Conservation (phyloP, 2,888 invertebrate species). For the Agonopterix arenella region DNA sequence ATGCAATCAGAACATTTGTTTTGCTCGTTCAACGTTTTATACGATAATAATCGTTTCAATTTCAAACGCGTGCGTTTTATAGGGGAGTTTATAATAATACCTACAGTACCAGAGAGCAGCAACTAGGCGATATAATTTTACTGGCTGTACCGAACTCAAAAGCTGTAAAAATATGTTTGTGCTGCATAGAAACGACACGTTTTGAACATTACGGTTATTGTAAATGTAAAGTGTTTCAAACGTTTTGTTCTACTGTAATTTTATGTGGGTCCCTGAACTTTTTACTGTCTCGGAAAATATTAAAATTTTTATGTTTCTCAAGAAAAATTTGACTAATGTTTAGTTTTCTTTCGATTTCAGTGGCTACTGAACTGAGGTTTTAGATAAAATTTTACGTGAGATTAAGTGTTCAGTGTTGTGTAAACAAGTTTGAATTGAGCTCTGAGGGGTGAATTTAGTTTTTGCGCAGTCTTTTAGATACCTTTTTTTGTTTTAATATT, state of each 20-base stretch:
- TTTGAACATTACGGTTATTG: conserved; percentile 6
- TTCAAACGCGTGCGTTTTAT: conserved; percentile 2
- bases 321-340: too few relatives aligned
- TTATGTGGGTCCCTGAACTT: background rate
- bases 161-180: conserved; percentile 8
- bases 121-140: conserved; percentile 5
- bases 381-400: too few relatives aligned
- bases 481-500: too few relatives aligned
- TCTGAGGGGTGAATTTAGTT: too few relatives aligned
- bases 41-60: conserved; percentile 1
- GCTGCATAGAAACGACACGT: conserved; percentile 5
- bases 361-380: too few relatives aligned
- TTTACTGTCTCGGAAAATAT: background rate
- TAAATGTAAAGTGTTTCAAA: background rate
- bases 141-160: conserved; percentile 3
- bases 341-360: too few relatives aligned
- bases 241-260: background rate
- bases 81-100: conserved; percentile 2
- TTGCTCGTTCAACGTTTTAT: background rate
- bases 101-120: conserved; percentile 1
- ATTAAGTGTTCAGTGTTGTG: too few relatives aligned
- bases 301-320: too few relatives aligned
- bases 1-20: background rate
- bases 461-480: too few relatives aligned
- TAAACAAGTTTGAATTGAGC: too few relatives aligned